A percentile compares a stretch with the other conserved stretches of the same genome.
Evolutionary conservation across 30 jellyfish, hydroid and myxozoan genomes (phyloP).

Genomic region (Hydractinia symbiolongicarpus): DNA sequence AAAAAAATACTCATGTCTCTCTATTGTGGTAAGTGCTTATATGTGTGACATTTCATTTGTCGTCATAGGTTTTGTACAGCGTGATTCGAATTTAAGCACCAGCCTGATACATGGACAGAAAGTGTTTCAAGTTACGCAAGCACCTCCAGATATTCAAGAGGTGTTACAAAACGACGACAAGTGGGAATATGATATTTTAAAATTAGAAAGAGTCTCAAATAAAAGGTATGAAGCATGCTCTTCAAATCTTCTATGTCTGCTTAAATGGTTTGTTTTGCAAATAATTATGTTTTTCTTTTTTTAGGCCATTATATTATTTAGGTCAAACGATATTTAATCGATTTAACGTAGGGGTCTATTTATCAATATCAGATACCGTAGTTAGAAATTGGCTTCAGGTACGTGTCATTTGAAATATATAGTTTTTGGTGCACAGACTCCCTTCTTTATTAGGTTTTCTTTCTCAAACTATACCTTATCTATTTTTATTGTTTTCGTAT

Average conservation of each 20-base stretch:
- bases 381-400: constrained; percentile 94
- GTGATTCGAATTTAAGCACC: constrained; percentile 54
- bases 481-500: too few relatives aligned
- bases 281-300: constrained; percentile 2
- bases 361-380: constrained; percentile 69
- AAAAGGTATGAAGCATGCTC: constrained; percentile 44
- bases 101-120: constrained; percentile 19
- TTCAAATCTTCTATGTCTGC: not conserved
- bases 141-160: constrained; percentile 85
- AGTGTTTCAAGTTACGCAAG: constrained; percentile 58
- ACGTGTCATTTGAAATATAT: not conserved
- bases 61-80: constrained; percentile 35
- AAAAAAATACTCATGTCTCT: too few relatives aligned
- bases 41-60: too few relatives aligned
- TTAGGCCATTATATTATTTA: constrained; percentile 85
- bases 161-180: constrained; percentile 74
- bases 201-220: constrained; percentile 70
- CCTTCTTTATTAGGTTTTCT: too few relatives aligned
- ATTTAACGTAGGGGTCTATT: constrained; percentile 77
- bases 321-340: constrained; percentile 87
- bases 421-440: too few relatives aligned
- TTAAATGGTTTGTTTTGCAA: not conserved
- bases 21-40: too few relatives aligned
- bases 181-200: constrained; percentile 82
- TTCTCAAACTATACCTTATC: not conserved